Base-by-base conservation (phyloP, 2,888 invertebrate species). In the Platycheirus rosarum region DNA sequence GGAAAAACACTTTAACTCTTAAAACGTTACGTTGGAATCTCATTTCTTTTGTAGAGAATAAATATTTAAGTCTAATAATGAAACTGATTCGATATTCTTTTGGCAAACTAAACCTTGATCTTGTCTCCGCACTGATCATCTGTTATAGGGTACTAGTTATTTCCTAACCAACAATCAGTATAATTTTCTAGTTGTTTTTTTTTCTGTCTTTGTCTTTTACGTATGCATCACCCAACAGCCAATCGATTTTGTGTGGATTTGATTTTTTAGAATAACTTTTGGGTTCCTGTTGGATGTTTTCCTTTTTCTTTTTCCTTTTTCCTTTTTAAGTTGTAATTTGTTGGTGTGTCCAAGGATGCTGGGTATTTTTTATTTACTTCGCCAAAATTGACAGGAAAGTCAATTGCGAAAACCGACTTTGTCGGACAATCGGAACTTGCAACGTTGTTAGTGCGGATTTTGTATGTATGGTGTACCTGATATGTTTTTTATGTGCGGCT, bases 191-290 rank as follows among this genome's bases (percentile, higher is more conserved):
- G 2, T 7, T 44, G 18, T 51, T 40, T 29, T 49, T 46, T 6
- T 44, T 57, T 23, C 65, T 16, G 48, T 9, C 7, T 40, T 18
- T 46, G 46, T 49, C 65, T 55, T 40, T 68, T 55, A 49, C 70
- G 55, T 57, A 48, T 57, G 55, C 65, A 70, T 26, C 63, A 66
- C 70, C 66, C n/a, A n/a, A 70, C 68, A 82, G 82, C 68, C 71
- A 82, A 82, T 82, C 77, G 77, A 77, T 71, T 77, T 66, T 42
- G 62, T 63, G 68, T 29, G 68, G 63, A 29, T 73, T 76, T 77
- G 70, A 68, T 76, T 82, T 75, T n/a, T 80, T 37, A 20, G 70
- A 70, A 80, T 60, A 80, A 60, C 74, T 74, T 74, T 63, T 46
- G 48, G 51, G 46, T 57, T 32, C n/a, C 55, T 63, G 37, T 55